Evolutionary conservation across 1,140 invertebrate species (phyloP).

Genomic region (Antheraea mylitta): DNA sequence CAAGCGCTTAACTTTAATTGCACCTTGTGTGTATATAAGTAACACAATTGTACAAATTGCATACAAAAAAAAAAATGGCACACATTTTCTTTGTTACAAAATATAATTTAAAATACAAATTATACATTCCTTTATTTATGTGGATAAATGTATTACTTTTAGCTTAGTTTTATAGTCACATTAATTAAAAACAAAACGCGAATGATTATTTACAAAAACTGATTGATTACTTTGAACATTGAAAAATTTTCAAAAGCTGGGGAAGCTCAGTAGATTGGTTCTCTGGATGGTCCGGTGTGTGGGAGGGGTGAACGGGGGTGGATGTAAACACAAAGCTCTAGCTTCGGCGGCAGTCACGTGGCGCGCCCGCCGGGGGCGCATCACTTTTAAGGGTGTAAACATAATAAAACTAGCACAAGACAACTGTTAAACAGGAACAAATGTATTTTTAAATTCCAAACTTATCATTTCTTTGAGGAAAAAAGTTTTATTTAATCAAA

Average conservation of each 20-base stretch:
- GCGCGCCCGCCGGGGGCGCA: slow-evolving; percentile 70
- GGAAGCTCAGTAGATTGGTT: slow-evolving; percentile 26
- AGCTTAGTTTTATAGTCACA: background rate
- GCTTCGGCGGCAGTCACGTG: slow-evolving; percentile 71
- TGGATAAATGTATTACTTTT: background rate
- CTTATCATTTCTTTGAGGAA: too few relatives aligned
- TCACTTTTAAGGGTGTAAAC: slow-evolving; percentile 68
- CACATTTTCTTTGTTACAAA: too few relatives aligned
- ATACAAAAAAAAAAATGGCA: too few relatives aligned
- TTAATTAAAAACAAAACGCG: too few relatives aligned
- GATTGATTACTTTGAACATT: background rate
- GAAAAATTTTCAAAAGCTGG: slow-evolving; percentile 25
- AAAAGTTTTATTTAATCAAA: too few relatives aligned
- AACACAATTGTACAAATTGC: too few relatives aligned
- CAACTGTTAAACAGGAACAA: slow-evolving; percentile 13
- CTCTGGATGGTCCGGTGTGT: slow-evolving; percentile 30
- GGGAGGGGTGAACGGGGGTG: slow-evolving; percentile 33
- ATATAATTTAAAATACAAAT: too few relatives aligned
- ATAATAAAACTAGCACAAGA: slow-evolving; percentile 26
- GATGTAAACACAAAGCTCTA: slow-evolving; percentile 72
- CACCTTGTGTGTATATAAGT: too few relatives aligned
- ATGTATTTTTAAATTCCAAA: background rate
- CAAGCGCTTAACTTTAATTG: too few relatives aligned
- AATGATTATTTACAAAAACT: background rate
- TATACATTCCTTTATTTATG: too few relatives aligned